Evolutionary conservation across 2,888 invertebrate species (phyloP).

Genomic region (Agrilus cyanescens): DNA sequence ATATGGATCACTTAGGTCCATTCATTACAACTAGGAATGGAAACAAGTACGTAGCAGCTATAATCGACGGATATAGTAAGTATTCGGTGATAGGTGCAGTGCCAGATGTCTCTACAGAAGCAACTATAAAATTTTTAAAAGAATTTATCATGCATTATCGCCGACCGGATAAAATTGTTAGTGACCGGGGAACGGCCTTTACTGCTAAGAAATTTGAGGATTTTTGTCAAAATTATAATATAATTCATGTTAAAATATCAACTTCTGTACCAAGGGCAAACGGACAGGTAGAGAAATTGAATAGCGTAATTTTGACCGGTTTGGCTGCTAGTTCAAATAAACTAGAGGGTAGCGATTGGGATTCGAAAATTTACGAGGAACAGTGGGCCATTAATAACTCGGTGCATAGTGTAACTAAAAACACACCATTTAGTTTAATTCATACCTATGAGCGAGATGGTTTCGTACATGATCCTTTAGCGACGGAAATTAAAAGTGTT

Average conservation of each 20-base stretch:
- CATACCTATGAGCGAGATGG: too few relatives aligned
- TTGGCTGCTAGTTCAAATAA: conserved; percentile 1
- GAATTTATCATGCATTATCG: conserved; percentile 9
- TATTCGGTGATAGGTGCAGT: conserved; percentile 3
- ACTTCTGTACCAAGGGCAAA: conserved; percentile 9
- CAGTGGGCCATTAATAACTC: conserved; percentile 14
- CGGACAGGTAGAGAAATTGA: conserved; percentile 9
- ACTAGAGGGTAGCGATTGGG: conserved; percentile 11
- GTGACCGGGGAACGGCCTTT: conserved; percentile 9
- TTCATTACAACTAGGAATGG: conserved; percentile 23
- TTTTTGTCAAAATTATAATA: conserved; percentile 6
- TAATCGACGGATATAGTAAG: conserved; percentile 25
- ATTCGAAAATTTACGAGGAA: conserved; percentile 11
- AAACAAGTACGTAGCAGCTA: conserved; percentile 24
- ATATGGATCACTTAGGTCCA: conserved; percentile 31
- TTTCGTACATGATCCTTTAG: too few relatives aligned
- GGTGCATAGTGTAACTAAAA: conserved; percentile 13
- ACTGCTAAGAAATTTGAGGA: conserved; percentile 4
- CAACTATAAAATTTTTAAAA: conserved; percentile 2
- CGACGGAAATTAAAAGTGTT: too few relatives aligned
- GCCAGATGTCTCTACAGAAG: conserved; percentile 1
- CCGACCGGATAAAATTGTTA: conserved; percentile 8
- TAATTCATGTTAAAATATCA: conserved; percentile 11
- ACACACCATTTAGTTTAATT: conserved; percentile 2
- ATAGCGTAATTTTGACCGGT: conserved; percentile 4